phyloP scores from a whole-genome alignment of 2,797 vertebrate species.

The Coreius guichenoti region DNA sequence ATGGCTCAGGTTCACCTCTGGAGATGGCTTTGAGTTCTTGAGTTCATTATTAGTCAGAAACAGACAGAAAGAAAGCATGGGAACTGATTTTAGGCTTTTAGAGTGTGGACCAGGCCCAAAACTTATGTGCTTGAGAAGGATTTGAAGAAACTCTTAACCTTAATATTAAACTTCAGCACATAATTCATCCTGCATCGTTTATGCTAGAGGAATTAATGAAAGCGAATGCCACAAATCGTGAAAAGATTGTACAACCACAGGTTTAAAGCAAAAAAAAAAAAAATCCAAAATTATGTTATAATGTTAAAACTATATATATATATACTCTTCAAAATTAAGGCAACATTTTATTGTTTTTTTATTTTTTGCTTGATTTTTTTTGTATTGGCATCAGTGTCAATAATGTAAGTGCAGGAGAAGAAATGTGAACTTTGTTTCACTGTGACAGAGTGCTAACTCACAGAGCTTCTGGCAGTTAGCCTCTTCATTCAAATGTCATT shows the following conservation, averaged over 20 bases:
- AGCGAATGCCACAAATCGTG: background rate
- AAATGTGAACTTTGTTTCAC: background rate
- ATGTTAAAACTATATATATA: background rate
- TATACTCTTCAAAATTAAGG: background rate
- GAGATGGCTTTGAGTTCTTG: slow-evolving; percentile 19
- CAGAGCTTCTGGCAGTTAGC: background rate
- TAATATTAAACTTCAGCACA: background rate
- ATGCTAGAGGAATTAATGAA: background rate
- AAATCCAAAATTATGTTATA: background rate
- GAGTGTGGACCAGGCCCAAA: slow-evolving; percentile 6
- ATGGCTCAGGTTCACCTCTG: slow-evolving; percentile 11
- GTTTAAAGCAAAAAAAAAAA: background rate
- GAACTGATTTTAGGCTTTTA: slow-evolving; percentile 36
- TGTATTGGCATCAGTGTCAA: background rate
- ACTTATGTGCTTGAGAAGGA: background rate
- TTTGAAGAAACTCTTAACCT: background rate
- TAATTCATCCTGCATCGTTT: background rate
- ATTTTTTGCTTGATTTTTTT: background rate
- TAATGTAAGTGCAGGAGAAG: background rate
- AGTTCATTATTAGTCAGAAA: slow-evolving; percentile 15
- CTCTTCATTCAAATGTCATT: slow-evolving; percentile 17
- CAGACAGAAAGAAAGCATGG: slow-evolving; percentile 32
- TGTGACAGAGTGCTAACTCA: background rate
- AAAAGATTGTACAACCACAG: background rate
- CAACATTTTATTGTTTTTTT: background rate